Base-by-base conservation (phyloP, 2,113 vertebrate species). In the Oryzias woworae region DNA sequence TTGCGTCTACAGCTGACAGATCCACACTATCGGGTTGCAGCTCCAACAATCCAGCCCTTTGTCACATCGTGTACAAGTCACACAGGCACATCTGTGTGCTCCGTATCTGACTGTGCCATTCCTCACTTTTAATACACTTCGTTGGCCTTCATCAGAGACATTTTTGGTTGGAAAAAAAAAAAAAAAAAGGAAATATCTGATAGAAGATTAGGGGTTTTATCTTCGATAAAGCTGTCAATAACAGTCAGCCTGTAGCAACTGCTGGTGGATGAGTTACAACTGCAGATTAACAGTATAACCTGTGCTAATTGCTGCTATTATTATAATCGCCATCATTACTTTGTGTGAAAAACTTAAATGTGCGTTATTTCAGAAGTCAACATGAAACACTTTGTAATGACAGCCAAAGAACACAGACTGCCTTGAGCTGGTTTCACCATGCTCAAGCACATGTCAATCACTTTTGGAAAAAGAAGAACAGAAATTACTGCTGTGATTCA, bases 341-440 rank as follows among this genome's bases (percentile, higher is more conserved):
- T 71, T 64, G 47, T 51, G 63, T 10, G 28, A 59, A 58, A 53
- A 59, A 24, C 73, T 42, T 69, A 53, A 42, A 61, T 69, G 74
- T 56, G 71, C 71, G 69, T 77, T 85, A 65, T 64, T 71, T 66
- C 82, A 78, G 72, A 85, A 76, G 88, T 89, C 83, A 54, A 90
- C 89, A 88, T 78, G 68, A 88, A 89, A 89, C 82, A 87, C 76
- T 75, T 80, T 85, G 86, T 85, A 84, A 85, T 88, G 87, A 90
- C 84, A 86, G 84, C 86, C 86, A 85, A 83, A 89, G 88, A 89
- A 90, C 80, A 87, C 56, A 69, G 68, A 73, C 73, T 61, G 87
- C 90, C 85, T 71, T 45, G 2, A 88, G 90, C 87, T 80, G 82
- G 79, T 74, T 80, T 74, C 77, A 68, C 73, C 69, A 79, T 58